Percentiles rank a stretch among this genome's conserved stretches.
Evolutionary conservation across 1,140 invertebrate genomes (phyloP).

Genomic region (Odontomachus brunneus): DNA sequence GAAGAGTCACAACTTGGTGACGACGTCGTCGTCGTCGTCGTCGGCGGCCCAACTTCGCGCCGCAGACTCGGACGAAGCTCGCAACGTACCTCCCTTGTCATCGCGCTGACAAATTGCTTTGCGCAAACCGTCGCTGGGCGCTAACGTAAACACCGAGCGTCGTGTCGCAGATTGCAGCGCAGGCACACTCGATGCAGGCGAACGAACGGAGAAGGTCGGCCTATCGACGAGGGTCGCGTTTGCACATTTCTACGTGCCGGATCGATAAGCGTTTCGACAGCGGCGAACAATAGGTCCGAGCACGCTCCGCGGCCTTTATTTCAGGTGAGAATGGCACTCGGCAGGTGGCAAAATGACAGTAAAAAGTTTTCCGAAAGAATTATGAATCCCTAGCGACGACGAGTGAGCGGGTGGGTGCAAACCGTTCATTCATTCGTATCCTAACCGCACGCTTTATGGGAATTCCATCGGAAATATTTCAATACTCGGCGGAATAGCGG

Average conservation of each 20-base stretch:
- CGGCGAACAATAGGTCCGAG: slow-evolving; percentile 30
- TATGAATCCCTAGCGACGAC: slow-evolving; percentile 67
- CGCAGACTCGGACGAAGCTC: slow-evolving; percentile 18
- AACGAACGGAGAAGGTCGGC: slow-evolving; percentile 16
- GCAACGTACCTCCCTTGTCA: slow-evolving; percentile 51
- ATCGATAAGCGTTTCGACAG: slow-evolving; percentile 50
- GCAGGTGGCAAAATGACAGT: slow-evolving; percentile 69
- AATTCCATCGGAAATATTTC: slow-evolving; percentile 77
- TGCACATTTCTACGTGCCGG: not conserved
- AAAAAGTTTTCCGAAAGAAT: slow-evolving; percentile 73
- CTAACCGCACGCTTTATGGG: slow-evolving; percentile 67
- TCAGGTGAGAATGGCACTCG: slow-evolving; percentile 43
- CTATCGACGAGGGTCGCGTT: slow-evolving; percentile 8
- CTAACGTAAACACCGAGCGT: slow-evolving; percentile 44
- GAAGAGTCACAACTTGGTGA: slow-evolving; percentile 38
- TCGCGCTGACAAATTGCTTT: slow-evolving; percentile 52
- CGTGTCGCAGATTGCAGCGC: slow-evolving; percentile 11
- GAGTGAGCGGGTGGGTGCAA: slow-evolving; percentile 28
- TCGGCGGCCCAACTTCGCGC: slow-evolving; percentile 32
- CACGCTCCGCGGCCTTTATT: slow-evolving; percentile 19
- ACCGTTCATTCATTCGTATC: slow-evolving; percentile 67
- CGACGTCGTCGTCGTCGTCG: slow-evolving; percentile 3
- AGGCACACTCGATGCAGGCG: slow-evolving; percentile 26
- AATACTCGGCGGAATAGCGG: slow-evolving; percentile 61
- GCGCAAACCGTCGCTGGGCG: slow-evolving; percentile 35